Evolutionary conservation across 2,888 invertebrate species (phyloP).

Genomic region (Ophion slaviceki): DNA sequence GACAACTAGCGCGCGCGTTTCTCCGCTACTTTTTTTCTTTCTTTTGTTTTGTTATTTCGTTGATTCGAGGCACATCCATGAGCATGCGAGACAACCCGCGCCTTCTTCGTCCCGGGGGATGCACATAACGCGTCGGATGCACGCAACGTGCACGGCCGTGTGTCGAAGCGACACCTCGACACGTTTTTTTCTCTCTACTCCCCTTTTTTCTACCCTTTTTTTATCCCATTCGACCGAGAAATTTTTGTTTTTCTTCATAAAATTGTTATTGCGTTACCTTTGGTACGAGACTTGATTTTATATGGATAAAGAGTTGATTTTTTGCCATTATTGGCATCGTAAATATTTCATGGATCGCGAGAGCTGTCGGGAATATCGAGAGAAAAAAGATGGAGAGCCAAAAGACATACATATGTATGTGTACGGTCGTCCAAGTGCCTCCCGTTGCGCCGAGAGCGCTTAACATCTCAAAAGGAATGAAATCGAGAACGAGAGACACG

Average conservation of each 20-base stretch:
- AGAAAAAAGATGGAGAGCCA: background rate
- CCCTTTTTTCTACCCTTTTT: background rate
- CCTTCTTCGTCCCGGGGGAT: constrained; percentile 7
- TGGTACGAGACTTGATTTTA: no score
- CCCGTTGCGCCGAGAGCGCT: constrained; percentile 15
- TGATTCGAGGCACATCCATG: no score
- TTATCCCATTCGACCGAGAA: background rate
- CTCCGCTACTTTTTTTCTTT: constrained; percentile 30
- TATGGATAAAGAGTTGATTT: no score
- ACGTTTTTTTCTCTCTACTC: background rate
- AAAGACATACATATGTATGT: background rate
- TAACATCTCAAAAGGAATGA: constrained; percentile 57
- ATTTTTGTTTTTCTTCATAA: background rate
- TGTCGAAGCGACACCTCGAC: constrained; percentile 46
- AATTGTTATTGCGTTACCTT: background rate
- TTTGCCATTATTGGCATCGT: background rate
- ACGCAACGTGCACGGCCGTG: constrained; percentile 48
- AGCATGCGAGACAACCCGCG: no score
- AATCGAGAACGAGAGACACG: constrained; percentile 47
- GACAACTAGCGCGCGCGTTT: background rate
- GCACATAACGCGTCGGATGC: constrained; percentile 39
- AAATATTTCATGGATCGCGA: background rate
- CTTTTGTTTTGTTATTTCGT: background rate
- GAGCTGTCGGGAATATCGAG: background rate
- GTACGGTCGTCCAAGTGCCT: background rate